Evolutionary conservation across 1,140 invertebrate species (phyloP).

Genomic region (Propsilocerus akamusi): DNA sequence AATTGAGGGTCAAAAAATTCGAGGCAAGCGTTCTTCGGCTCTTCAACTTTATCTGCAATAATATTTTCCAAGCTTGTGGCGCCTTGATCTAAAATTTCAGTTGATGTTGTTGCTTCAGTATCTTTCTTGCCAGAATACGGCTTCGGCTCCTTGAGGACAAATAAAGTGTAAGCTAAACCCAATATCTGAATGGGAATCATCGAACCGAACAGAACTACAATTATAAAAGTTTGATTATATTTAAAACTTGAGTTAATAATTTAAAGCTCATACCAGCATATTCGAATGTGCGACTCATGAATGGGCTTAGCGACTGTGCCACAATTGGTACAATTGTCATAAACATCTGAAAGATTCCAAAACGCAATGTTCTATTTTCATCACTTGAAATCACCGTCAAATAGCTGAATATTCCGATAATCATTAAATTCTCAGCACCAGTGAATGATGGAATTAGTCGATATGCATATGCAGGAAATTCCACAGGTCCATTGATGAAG

Average conservation of each 20-base stretch:
- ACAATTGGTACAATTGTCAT: slow-evolving; percentile 17
- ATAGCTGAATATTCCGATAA: slow-evolving; percentile 41
- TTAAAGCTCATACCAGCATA: slow-evolving; percentile 10
- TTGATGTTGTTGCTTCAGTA: not conserved
- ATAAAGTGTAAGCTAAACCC: slow-evolving; percentile 18
- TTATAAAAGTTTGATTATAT: not conserved
- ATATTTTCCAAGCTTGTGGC: not conserved
- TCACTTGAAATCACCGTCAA: slow-evolving; percentile 35
- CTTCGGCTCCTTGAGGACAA: slow-evolving; percentile 19
- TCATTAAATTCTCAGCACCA: slow-evolving; percentile 34
- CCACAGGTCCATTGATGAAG: slow-evolving; percentile 29
- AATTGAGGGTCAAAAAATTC: slow-evolving; percentile 22
- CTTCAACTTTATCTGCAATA: not conserved
- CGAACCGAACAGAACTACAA: slow-evolving; percentile 16
- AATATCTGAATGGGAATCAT: slow-evolving; percentile 16
- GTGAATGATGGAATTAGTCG: slow-evolving; percentile 32
- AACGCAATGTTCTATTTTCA: slow-evolving; percentile 34
- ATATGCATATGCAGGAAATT: slow-evolving; percentile 31
- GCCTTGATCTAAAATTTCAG: not conserved
- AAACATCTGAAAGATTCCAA: slow-evolving; percentile 23
- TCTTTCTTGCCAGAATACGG: too few species aligned
- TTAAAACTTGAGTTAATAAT: not conserved
- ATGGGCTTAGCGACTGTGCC: slow-evolving; percentile 16
- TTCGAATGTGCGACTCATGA: not conserved
- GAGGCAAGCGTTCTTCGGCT: slow-evolving; percentile 9